Evolutionary conservation across 1,140 invertebrate species (phyloP).

Genomic region (Drosophila bocqueti): DNA sequence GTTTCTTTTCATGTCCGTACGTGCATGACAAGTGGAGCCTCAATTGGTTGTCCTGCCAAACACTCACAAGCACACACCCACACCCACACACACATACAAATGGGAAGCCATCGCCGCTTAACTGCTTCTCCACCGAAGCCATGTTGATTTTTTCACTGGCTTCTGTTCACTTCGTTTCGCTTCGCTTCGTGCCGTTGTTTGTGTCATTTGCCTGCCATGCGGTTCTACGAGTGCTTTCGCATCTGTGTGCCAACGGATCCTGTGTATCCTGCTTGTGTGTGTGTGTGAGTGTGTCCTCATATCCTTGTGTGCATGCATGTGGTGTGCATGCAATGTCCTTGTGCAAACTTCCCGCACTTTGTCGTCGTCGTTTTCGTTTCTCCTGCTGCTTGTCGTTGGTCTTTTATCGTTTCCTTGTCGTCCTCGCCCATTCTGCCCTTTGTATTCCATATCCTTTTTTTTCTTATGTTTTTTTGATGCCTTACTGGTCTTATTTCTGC

Average conservation of each 20-base stretch:
- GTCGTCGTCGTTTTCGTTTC: slow-evolving; percentile 63
- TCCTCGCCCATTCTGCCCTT: slow-evolving; percentile 12
- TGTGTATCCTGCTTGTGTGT: slow-evolving; percentile 15
- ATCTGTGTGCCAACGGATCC: slow-evolving; percentile 17
- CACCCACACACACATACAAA: slow-evolving; percentile 1
- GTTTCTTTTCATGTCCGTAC: slow-evolving; percentile 72
- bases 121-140: slow-evolving; percentile 65
- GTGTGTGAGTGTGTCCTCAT: slow-evolving; percentile 46
- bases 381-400: slow-evolving; percentile 47
- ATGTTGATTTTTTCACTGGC: slow-evolving; percentile 71
- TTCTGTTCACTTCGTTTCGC: slow-evolving; percentile 38
- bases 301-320: slow-evolving; percentile 82
- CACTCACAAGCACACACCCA: slow-evolving; percentile 21
- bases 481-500: slow-evolving; percentile 18
- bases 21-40: slow-evolving; percentile 65
- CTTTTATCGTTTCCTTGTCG: slow-evolving; percentile 64
- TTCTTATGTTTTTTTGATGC: not conserved
- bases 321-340: slow-evolving; percentile 80
- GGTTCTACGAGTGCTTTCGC: slow-evolving; percentile 43
- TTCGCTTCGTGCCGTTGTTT: slow-evolving; percentile 30
- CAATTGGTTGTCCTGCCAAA: slow-evolving; percentile 69
- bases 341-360: slow-evolving; percentile 81
- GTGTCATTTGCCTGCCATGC: slow-evolving; percentile 60
- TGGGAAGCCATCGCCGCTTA: slow-evolving; percentile 51
- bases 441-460: slow-evolving; percentile 12